Base-by-base conservation (phyloP, 2,888 invertebrate genomes). In the Lypha dubia region DNA sequence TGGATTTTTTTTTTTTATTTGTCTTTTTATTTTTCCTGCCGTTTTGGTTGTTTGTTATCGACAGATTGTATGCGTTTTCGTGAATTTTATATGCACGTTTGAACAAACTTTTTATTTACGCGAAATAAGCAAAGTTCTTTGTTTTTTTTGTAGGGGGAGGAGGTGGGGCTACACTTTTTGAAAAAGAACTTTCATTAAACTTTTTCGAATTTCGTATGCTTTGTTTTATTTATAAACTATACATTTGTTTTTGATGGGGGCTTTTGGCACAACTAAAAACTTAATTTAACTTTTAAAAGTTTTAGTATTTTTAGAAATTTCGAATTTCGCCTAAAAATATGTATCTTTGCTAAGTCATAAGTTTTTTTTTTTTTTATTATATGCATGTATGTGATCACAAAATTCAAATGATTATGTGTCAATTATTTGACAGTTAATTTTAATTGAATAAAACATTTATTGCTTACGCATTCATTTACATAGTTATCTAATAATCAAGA, bases 51-150 rank as follows among this genome's bases (percentile, higher is more conserved):
- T 63, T 46, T 44, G 63, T 70, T 51, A 71, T 81, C 81, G 75
- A 81, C 75, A 75, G 75, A 49, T 68, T 73, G 38, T 56, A 79
- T 65, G 79, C 71, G 73, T 79, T 79, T 71, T 73, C 53, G 28
- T 68, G 44, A 44, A 81, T 70, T 81, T 53, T 53, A 75, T 56
- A 81, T 70, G 74, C 81, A 81, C 75, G 81, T 53, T 81, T 62
- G 44, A 41, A 60, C 65, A 56, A 84, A 81, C 68, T 84, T 84
- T n/a, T 84, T 81, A 49, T 73, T 77, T 70, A 70, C 81, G 81
- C 84, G 84, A 81, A 84, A 84, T 84, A 84, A 74, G 77, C 70
- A 84, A 84, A 84, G 73, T 81, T 84, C 51, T 68, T 44, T 49
- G n/a, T 28, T 24, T 44, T 44, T 32, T 49, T 65, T 17, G n/a